Evolutionary conservation across 37 sponge, comb jelly and placozoan species (phyloP).

Genomic region (Chondrilla cf. caribensis): DNA sequence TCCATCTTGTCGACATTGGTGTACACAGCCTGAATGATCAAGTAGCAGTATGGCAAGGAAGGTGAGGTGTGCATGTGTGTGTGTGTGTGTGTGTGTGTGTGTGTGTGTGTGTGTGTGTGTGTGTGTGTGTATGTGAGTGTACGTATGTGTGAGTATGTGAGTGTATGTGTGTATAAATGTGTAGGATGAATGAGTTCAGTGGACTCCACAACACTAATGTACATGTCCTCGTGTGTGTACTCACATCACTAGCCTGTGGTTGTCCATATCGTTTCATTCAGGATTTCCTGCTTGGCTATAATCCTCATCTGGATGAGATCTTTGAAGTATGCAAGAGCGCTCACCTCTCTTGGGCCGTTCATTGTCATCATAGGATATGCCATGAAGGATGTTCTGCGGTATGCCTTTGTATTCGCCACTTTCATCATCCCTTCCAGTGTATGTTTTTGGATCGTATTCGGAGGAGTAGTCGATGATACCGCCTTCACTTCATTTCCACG

Average conservation of each 20-base stretch:
- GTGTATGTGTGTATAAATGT: no score
- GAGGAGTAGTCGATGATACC: slow-evolving; percentile 26
- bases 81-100: no score
- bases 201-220: no score
- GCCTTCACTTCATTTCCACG: no score
- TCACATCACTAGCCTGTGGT: background rate
- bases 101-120: background rate
- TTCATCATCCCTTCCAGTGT: slow-evolving; percentile 44
- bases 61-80: no score
- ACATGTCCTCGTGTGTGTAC: background rate
- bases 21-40: background rate
- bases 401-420: slow-evolving; percentile 33
- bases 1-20: slow-evolving; percentile 37
- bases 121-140: no score
- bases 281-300: slow-evolving; percentile 34
- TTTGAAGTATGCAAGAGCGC: slow-evolving; percentile 40
- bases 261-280: slow-evolving; percentile 1
- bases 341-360: slow-evolving; percentile 37
- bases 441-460: slow-evolving; percentile 67
- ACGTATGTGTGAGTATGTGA: no score
- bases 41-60: slow-evolving; percentile 11
- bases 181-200: no score
- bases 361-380: slow-evolving; percentile 41
- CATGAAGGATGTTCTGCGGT: slow-evolving; percentile 38
- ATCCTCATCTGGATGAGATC: slow-evolving; percentile 51